Conservation (phyloP, 2,797 vertebrate species). For the Falco berigora region DNA sequence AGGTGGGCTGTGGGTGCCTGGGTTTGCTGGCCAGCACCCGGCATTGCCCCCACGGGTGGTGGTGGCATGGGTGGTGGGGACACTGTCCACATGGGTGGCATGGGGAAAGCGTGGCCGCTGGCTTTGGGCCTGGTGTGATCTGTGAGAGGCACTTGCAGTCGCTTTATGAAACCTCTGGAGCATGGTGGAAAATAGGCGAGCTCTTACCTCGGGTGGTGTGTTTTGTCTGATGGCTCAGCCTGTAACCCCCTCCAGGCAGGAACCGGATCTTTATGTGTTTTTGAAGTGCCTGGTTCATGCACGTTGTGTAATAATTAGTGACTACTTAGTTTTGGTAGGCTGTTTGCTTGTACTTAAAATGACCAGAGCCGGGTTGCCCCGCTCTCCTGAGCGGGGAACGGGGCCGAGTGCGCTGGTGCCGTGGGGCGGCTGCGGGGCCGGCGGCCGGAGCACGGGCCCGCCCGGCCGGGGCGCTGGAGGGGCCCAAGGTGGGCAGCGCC, state of each 20-base stretch:
- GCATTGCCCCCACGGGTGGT: neutral
- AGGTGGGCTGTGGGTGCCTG: accelerated
- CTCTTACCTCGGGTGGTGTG: neutral
- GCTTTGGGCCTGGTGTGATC: neutral
- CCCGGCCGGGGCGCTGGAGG: neutral
- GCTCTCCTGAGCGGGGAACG: neutral
- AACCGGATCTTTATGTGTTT: neutral
- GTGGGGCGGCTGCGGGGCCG: neutral
- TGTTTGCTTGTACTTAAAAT: neutral
- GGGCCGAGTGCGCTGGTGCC: neutral
- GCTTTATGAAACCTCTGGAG: neutral
- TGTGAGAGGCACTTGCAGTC: neutral
- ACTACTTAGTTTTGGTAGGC: neutral
- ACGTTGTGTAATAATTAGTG: neutral
- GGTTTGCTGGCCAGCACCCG: neutral
- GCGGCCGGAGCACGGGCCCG: neutral
- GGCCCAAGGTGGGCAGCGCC: neutral
- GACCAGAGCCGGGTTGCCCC: neutral
- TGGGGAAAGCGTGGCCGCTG: accelerated
- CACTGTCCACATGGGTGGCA: neutral
- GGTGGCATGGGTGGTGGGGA: accelerated
- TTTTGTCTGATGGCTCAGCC: neutral
- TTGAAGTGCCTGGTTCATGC: neutral
- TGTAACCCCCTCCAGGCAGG: neutral
- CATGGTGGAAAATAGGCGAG: neutral